Evolutionary conservation across 92 coral and sea anemone genomes (phyloP).

Genomic region (Plumapathes pennacea): DNA sequence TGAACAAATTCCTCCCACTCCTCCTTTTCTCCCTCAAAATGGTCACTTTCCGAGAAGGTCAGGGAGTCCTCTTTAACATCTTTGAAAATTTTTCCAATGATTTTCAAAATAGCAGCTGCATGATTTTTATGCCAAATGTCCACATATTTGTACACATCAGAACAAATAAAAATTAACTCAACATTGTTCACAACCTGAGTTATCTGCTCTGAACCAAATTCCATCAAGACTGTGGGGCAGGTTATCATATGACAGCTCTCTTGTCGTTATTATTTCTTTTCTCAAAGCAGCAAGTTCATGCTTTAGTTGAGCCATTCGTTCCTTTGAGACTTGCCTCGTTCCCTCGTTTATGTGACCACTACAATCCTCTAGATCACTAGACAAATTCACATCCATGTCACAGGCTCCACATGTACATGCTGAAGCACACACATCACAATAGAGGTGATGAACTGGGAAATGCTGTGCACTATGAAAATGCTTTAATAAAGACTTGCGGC

Average conservation of each 20-base stretch:
- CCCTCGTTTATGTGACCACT: not conserved
- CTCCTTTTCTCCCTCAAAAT: conserved; percentile 2
- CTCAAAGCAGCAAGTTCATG: conserved; percentile 5
- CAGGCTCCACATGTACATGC: conserved; percentile 25
- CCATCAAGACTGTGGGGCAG: conserved; percentile 20
- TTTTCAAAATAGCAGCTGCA: conserved; percentile 26
- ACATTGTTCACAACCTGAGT: conserved; percentile 23
- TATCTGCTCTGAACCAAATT: conserved; percentile 41
- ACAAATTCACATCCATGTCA: conserved; percentile 36
- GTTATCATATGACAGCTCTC: not conserved
- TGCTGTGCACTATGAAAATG: conserved; percentile 13
- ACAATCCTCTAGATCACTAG: not conserved
- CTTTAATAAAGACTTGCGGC: conserved; percentile 12
- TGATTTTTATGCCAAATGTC: conserved; percentile 49
- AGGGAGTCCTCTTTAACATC: conserved; percentile 7
- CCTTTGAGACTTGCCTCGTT: conserved; percentile 6
- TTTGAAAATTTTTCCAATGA: conserved; percentile 18
- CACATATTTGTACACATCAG: conserved; percentile 21
- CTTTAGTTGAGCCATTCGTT: conserved; percentile 6
- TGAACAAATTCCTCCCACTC: conserved; percentile 19
- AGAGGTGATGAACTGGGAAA: conserved; percentile 20
- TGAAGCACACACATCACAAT: conserved; percentile 22
- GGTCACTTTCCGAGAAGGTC: conserved; percentile 20
- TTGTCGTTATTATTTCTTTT: conserved; percentile 7
- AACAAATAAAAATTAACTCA: conserved; percentile 18